Evolutionary conservation across 2,888 invertebrate species (phyloP).

Genomic region (Nysson spinosus): DNA sequence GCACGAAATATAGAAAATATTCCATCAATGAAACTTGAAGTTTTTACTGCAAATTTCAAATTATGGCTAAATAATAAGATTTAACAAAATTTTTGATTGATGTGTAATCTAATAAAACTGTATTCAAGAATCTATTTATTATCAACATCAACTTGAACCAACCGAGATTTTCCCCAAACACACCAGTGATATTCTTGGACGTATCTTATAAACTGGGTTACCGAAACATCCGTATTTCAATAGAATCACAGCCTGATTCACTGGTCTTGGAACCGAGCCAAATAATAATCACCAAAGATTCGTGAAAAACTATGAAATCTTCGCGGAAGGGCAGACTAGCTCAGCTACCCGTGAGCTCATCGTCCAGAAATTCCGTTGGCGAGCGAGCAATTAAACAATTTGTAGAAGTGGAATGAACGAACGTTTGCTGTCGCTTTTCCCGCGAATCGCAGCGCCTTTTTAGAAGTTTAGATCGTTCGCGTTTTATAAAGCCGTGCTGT

Average conservation of each 20-base stretch:
- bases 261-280: not conserved
- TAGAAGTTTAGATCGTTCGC: conserved; percentile 35
- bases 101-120: no score
- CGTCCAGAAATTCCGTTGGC: conserved; percentile 59
- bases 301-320: conserved; percentile 19
- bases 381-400: conserved; percentile 68
- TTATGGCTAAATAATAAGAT: no score
- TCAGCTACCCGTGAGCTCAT: conserved; percentile 55
- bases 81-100: no score
- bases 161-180: no score
- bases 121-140: no score
- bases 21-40: no score
- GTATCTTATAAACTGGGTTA: no score
- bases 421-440: conserved; percentile 54
- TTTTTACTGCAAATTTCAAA: no score
- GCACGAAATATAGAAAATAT: no score
- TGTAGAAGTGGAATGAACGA: conserved; percentile 52
- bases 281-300: conserved; percentile 21
- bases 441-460: conserved; percentile 48
- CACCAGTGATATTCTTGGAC: no score
- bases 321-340: conserved; percentile 30
- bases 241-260: not conserved
- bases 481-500: conserved; percentile 25
- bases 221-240: no score
- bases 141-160: no score